These are phyloP conservation scores for Bergia sp. DNA, from an alignment of 92 coral and sea anemone species.

Conservation along the genomic window DNA sequence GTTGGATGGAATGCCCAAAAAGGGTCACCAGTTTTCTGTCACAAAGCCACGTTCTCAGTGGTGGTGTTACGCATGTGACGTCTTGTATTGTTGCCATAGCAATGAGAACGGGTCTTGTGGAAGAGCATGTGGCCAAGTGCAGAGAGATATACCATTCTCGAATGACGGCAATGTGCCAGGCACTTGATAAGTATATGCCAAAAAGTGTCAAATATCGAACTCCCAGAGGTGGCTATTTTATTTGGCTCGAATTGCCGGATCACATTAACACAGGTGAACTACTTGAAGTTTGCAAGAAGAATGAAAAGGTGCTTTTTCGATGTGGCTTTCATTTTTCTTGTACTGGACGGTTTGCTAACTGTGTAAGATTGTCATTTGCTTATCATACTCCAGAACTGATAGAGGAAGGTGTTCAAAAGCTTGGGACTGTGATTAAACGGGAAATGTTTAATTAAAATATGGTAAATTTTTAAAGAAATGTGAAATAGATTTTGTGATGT, in stretches of 20 bases:
- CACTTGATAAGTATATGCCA: constrained; percentile 78
- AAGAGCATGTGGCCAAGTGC: constrained; percentile 56
- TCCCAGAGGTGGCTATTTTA: constrained; percentile 88
- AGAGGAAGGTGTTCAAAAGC: constrained; percentile 55
- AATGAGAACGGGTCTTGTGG: constrained; percentile 67
- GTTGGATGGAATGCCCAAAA: constrained; percentile 91
- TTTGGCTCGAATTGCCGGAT: constrained; percentile 79
- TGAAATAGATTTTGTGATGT: too few species aligned
- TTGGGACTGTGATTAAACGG: constrained; percentile 62
- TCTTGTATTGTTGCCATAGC: constrained; percentile 79
- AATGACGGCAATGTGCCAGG: constrained; percentile 74
- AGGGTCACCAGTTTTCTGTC: constrained; percentile 48
- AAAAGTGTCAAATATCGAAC: constrained; percentile 55
- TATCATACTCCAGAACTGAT: constrained; percentile 56
- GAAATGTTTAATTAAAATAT: constrained; percentile 24
- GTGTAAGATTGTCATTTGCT: constrained; percentile 73
- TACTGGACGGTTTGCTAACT: constrained; percentile 70
- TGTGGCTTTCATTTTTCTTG: constrained; percentile 73
- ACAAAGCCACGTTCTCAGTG: constrained; percentile 48
- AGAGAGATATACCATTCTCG: constrained; percentile 59
- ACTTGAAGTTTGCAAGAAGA: constrained; percentile 52
- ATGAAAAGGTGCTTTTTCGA: constrained; percentile 65
- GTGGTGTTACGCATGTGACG: constrained; percentile 82
- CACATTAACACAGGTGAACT: constrained; percentile 59
- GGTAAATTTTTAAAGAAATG: too few species aligned